phyloP scores from a whole-genome alignment of 2,113 vertebrate species.

The Thalassarche chlororhynchos region DNA sequence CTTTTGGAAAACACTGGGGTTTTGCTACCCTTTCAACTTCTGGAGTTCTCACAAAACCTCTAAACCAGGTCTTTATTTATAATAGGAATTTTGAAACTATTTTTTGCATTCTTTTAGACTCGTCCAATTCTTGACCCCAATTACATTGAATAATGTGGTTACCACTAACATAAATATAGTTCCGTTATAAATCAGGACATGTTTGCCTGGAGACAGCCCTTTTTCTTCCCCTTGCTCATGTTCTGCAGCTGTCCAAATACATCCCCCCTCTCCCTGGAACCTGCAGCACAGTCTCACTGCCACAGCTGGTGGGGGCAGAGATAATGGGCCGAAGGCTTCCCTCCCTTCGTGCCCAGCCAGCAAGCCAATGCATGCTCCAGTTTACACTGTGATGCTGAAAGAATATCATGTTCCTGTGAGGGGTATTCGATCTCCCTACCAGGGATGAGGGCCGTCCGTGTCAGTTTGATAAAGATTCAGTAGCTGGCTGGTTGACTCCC shows the following conservation, averaged over 20 bases:
- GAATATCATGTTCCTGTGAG: neutral
- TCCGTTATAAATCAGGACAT: conserved; percentile 12
- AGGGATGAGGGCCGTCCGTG: neutral
- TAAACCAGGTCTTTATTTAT: conserved; percentile 62
- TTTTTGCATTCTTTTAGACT: conserved; percentile 54
- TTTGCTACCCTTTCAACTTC: conserved; percentile 56
- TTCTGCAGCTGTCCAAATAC: conserved; percentile 20
- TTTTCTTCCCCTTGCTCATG: neutral
- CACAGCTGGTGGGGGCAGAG: conserved; percentile 6
- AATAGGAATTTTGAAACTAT: conserved; percentile 54
- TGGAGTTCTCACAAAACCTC: conserved; percentile 60
- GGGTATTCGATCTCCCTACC: neutral
- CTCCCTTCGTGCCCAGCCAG: neutral
- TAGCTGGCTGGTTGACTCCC: conserved; percentile 24
- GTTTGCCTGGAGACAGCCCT: conserved; percentile 3
- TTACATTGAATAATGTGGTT: conserved; percentile 44
- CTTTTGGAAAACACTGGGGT: conserved; percentile 36
- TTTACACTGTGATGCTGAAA: neutral
- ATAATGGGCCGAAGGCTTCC: neutral
- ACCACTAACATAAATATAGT: conserved; percentile 46
- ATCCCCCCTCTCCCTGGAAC: neutral
- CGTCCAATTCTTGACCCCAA: conserved; percentile 47
- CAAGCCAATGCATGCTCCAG: neutral
- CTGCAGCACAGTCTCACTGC: neutral
- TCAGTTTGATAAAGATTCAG: neutral